Evolutionary conservation across 2,797 vertebrate species (phyloP).

Genomic region (Picus viridis): DNA sequence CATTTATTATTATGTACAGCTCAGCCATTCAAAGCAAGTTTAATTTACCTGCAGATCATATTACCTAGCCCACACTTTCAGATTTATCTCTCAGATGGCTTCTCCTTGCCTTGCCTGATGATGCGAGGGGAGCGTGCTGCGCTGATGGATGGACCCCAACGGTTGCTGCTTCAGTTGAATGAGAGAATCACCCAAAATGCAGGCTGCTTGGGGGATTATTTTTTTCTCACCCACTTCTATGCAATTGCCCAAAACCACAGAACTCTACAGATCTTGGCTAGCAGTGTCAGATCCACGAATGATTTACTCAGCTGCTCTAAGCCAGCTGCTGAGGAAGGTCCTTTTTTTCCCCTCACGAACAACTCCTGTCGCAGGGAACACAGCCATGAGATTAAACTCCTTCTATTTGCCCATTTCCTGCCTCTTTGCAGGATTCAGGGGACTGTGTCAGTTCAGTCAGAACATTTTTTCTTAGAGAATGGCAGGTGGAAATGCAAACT

Average conservation of each 20-base stretch:
- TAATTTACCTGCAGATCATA: conserved; percentile 22
- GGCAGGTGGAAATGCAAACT: not conserved
- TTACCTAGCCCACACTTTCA: not conserved
- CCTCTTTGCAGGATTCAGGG: not conserved
- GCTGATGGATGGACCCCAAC: not conserved
- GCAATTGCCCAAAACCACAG: not conserved
- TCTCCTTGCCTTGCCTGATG: not conserved
- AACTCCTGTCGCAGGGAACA: not conserved
- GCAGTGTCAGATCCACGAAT: not conserved
- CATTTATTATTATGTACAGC: not conserved
- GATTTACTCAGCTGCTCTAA: not conserved
- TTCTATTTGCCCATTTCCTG: not conserved
- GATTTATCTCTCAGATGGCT: not conserved
- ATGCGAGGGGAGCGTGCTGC: not conserved
- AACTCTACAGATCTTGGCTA: not conserved
- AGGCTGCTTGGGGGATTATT: not conserved
- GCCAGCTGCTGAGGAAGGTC: not conserved
- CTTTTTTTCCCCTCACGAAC: not conserved
- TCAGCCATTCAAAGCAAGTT: conserved; percentile 23
- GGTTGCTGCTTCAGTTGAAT: not conserved
- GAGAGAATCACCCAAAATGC: not conserved
- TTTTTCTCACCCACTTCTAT: not conserved
- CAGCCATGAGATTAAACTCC: not conserved
- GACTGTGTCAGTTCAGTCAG: not conserved
- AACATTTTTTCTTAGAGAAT: not conserved